Conservation (phyloP, 92 coral and sea anemone genomes). For the Epizoanthus stellaris region DNA sequence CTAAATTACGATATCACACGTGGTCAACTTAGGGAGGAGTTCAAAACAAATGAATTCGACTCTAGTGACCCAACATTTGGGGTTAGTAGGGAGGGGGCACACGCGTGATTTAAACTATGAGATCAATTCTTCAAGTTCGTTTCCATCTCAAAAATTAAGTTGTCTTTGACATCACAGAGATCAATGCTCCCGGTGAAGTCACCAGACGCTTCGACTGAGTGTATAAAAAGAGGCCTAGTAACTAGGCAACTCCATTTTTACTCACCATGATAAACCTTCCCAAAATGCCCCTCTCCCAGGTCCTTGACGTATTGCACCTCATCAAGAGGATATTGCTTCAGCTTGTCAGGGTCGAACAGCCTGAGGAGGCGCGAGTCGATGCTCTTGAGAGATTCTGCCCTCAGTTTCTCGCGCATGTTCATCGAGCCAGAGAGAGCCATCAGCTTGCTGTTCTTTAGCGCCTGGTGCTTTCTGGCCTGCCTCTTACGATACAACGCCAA, state of each 20-base stretch:
- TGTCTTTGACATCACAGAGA: too few relatives aligned
- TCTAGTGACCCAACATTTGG: too few relatives aligned
- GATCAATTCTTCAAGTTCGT: too few relatives aligned
- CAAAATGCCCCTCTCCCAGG: slow-evolving; percentile 98
- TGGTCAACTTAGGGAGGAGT: too few relatives aligned
- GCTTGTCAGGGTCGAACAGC: slow-evolving; percentile 80
- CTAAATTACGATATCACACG: too few relatives aligned
- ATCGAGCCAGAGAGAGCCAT: slow-evolving; percentile 60
- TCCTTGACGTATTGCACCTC: slow-evolving; percentile 90
- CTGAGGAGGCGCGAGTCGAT: slow-evolving; percentile 76
- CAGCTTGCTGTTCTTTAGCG: slow-evolving; percentile 43
- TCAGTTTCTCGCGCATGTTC: slow-evolving; percentile 82
- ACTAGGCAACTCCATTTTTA: neutral
- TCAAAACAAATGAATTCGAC: too few relatives aligned
- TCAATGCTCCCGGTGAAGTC: too few relatives aligned
- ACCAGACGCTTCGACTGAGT: too few relatives aligned
- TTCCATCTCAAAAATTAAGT: too few relatives aligned
- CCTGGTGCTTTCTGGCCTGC: slow-evolving; percentile 46
- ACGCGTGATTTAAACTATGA: too few relatives aligned
- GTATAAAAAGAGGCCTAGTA: too few relatives aligned
- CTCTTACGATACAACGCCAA: slow-evolving; percentile 42
- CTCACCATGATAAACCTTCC: slow-evolving; percentile 98
- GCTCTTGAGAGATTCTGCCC: slow-evolving; percentile 91
- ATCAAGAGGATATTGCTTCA: slow-evolving; percentile 84
- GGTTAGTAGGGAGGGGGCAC: too few relatives aligned